Conservation (phyloP, 2,113 vertebrate species). For the Aviceda subcristata region DNA sequence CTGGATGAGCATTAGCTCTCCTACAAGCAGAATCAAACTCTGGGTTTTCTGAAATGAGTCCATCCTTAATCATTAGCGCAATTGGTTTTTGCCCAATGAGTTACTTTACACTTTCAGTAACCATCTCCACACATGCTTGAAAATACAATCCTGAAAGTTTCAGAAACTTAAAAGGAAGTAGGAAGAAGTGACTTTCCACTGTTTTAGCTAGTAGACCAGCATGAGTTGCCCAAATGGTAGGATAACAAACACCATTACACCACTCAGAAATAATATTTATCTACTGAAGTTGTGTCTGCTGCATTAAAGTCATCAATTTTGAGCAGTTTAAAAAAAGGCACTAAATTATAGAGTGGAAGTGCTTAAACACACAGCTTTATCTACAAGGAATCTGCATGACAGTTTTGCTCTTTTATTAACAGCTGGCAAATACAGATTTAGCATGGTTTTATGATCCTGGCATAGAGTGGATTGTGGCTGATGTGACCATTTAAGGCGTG, state of each 20-base stretch:
- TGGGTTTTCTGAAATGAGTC: neutral
- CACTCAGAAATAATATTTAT: slow-evolving; percentile 44
- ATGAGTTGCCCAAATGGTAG: neutral
- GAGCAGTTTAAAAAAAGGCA: neutral
- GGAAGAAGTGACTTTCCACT: neutral
- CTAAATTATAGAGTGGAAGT: neutral
- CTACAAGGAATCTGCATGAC: neutral
- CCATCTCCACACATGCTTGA: neutral
- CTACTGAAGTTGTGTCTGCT: neutral
- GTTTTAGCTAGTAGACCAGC: neutral
- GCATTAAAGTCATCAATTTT: neutral
- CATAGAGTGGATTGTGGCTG: neutral
- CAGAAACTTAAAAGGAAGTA: neutral
- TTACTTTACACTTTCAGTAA: neutral
- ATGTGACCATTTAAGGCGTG: neutral
- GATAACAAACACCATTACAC: slow-evolving; percentile 6
- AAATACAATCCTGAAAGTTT: neutral
- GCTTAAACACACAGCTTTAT: neutral
- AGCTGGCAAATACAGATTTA: neutral
- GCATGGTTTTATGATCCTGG: neutral
- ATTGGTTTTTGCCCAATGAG: neutral
- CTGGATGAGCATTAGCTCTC: neutral
- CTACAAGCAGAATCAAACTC: neutral
- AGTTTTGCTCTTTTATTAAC: neutral
- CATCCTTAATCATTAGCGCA: neutral